Evolutionary conservation across 2,888 invertebrate species (phyloP).

Genomic region (Diloba caeruleocephala): DNA sequence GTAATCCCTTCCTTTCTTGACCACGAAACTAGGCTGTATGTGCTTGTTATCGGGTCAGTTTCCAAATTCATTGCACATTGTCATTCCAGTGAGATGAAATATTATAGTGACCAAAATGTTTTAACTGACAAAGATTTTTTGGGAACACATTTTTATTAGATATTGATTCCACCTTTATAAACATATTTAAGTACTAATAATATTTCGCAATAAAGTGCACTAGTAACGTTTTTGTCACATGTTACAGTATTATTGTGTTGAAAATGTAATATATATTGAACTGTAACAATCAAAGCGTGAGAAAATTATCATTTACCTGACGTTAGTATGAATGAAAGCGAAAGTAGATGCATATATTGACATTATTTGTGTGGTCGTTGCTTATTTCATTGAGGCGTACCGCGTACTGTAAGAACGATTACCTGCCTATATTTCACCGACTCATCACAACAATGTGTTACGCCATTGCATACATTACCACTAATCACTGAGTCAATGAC

Average conservation of each 20-base stretch:
- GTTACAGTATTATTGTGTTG: slow-evolving; percentile 37
- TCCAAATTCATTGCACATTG: background rate
- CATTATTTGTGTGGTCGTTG: slow-evolving; percentile 23
- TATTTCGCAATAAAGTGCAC: slow-evolving; percentile 51
- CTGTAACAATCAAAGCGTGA: slow-evolving; percentile 51
- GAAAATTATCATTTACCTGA: slow-evolving; percentile 46
- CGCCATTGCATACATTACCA: slow-evolving; percentile 59
- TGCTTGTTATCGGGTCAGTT: background rate
- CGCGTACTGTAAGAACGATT: slow-evolving; percentile 41
- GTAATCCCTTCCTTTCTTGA: slow-evolving; percentile 42
- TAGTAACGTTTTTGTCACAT: slow-evolving; percentile 42
- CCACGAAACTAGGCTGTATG: slow-evolving; percentile 16
- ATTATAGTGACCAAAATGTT: slow-evolving; percentile 13
- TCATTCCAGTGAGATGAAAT: slow-evolving; percentile 1
- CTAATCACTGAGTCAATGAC: slow-evolving; percentile 47
- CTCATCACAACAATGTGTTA: slow-evolving; percentile 63
- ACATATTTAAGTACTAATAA: slow-evolving; percentile 23
- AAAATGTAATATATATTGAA: slow-evolving; percentile 52
- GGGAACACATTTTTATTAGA: slow-evolving; percentile 22
- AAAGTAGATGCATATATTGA: slow-evolving; percentile 31
- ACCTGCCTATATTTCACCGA: slow-evolving; percentile 49
- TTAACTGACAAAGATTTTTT: slow-evolving; percentile 13
- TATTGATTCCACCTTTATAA: slow-evolving; percentile 23
- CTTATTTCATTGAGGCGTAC: slow-evolving; percentile 33
- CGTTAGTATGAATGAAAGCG: slow-evolving; percentile 40